Percentiles rank a stretch among this genome's conserved stretches.
These are phyloP conservation scores for Dascyllus trimaculatus DNA, from an alignment of 2,113 vertebrate species.

Conservation along the genomic window DNA sequence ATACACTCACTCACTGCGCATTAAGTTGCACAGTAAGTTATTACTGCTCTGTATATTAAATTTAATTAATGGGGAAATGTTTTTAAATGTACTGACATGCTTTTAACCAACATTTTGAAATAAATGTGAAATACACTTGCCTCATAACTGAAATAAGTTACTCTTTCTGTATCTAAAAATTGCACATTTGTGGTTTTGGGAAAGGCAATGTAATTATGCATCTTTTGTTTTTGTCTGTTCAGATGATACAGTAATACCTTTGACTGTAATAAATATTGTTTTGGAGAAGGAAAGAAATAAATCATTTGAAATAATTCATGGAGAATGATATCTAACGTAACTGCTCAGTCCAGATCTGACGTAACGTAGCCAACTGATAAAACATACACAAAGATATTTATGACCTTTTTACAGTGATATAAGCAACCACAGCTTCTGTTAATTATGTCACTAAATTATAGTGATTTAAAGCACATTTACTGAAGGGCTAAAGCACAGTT, in stretches of 20 bases:
- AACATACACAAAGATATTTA: conserved; percentile 12
- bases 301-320: neutral
- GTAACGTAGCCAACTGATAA: neutral
- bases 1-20: neutral
- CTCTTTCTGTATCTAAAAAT: neutral
- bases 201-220: neutral
- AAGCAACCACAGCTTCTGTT: conserved; percentile 10
- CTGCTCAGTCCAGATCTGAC: neutral
- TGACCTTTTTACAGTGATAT: neutral
- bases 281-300: conserved; percentile 1
- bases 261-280: too few relatives aligned
- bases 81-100: neutral
- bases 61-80: neutral
- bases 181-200: neutral
- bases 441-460: neutral
- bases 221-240: neutral
- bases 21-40: conserved; percentile 26
- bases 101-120: neutral
- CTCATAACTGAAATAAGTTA: conserved; percentile 1
- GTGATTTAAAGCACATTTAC: neutral
- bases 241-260: too few relatives aligned
- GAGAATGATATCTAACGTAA: neutral
- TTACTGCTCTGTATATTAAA: conserved; percentile 12
- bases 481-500: too few relatives aligned
- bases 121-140: neutral